Evolutionary conservation across 2,113 vertebrate species (phyloP).

Genomic region (Gyps fulvus): DNA sequence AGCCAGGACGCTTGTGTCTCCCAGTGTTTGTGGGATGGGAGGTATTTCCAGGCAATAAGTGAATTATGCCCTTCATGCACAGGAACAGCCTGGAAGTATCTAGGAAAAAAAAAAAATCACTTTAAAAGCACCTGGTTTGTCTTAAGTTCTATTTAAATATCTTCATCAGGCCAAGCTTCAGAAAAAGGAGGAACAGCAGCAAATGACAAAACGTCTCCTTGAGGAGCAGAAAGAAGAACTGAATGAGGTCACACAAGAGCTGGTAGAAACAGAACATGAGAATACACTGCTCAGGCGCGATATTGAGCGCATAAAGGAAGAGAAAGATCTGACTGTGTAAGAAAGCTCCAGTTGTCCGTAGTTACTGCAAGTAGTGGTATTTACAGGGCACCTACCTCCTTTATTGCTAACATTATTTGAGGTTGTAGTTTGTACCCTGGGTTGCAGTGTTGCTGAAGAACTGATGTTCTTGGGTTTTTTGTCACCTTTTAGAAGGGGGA

Average conservation of each 20-base stretch:
- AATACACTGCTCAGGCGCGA: conserved; percentile 80
- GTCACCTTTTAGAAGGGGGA: not conserved
- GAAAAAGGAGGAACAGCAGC: conserved; percentile 79
- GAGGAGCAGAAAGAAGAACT: conserved; percentile 81
- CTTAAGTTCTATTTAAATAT: not conserved
- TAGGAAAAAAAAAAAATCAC: not conserved
- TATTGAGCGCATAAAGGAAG: conserved; percentile 86
- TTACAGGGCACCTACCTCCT: not conserved
- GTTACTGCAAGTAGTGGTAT: not conserved
- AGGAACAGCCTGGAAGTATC: not conserved
- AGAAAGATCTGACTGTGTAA: conserved; percentile 77
- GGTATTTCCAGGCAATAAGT: not conserved
- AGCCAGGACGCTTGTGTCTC: not conserved
- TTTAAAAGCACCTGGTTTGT: not conserved
- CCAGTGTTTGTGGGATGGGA: not conserved
- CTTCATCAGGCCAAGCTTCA: conserved; percentile 78
- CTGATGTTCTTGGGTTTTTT: not conserved
- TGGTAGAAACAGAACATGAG: conserved; percentile 83
- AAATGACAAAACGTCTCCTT: conserved; percentile 78
- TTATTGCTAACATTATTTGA: not conserved
- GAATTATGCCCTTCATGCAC: not conserved
- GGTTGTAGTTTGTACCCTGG: not conserved
- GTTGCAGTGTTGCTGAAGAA: not conserved
- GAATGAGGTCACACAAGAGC: conserved; percentile 83
- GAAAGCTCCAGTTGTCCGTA: not conserved